phyloP scores from a whole-genome alignment of 2,113 vertebrate species.

The Bucco capensis region DNA sequence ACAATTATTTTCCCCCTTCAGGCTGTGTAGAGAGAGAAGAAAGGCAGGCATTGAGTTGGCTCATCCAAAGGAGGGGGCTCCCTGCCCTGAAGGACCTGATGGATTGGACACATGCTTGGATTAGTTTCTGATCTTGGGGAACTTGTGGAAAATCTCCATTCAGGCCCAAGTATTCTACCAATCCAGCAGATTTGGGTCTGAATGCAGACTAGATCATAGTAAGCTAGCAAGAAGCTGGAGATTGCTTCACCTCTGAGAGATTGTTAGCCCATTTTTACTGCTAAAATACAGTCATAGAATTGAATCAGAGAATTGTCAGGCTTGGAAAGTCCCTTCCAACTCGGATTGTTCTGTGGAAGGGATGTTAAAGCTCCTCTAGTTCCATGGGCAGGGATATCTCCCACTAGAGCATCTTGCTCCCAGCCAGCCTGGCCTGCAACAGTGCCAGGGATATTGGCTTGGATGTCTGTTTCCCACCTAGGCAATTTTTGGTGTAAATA shows the following conservation, averaged over 20 bases:
- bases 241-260: neutral
- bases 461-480: neutral
- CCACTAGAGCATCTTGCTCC: too few relatives aligned
- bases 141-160: neutral
- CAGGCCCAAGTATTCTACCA: neutral
- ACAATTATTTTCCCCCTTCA: neutral
- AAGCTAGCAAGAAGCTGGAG: neutral
- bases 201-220: neutral
- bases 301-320: too few relatives aligned
- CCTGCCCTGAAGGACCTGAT: neutral
- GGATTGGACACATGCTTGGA: neutral
- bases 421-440: too few relatives aligned
- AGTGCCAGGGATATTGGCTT: neutral
- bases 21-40: neutral
- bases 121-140: neutral
- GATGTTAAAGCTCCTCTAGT: too few relatives aligned
- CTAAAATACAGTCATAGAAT: neutral
- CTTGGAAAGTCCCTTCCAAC: too few relatives aligned
- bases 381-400: too few relatives aligned
- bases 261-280: neutral
- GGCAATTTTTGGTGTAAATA: neutral
- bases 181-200: neutral
- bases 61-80: neutral
- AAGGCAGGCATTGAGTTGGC: neutral
- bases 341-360: too few relatives aligned